A percentile compares a stretch with the other conserved stretches of the same genome.
phyloP scores from a whole-genome alignment of 1,140 invertebrate species.

The Neodiprion virginianus region DNA sequence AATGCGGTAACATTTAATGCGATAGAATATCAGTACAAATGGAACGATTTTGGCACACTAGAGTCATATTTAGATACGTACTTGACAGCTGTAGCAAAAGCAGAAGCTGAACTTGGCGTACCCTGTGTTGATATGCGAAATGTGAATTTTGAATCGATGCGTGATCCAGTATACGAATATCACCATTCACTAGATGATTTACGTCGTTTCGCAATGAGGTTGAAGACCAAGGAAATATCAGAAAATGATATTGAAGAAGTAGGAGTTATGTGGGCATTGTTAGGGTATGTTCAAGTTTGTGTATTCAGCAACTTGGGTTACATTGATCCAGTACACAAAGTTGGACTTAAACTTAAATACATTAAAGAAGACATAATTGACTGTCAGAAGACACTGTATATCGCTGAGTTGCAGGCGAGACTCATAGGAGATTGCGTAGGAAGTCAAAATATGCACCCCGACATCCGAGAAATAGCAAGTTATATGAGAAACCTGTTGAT shows the following conservation, averaged over 20 bases:
- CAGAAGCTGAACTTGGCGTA: slow-evolving; percentile 21
- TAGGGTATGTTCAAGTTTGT: slow-evolving; percentile 55
- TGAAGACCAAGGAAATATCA: background rate
- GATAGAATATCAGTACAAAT: slow-evolving; percentile 32
- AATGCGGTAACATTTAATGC: slow-evolving; percentile 57
- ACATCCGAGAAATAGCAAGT: slow-evolving; percentile 30
- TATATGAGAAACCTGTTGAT: slow-evolving; percentile 35
- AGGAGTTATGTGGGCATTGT: slow-evolving; percentile 51
- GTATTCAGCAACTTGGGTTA: slow-evolving; percentile 56
- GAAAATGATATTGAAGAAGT: slow-evolving; percentile 27
- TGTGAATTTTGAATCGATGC: background rate
- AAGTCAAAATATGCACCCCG: slow-evolving; percentile 28
- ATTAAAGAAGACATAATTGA: slow-evolving; percentile 68
- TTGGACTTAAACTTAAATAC: slow-evolving; percentile 71
- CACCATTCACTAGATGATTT: slow-evolving; percentile 33
- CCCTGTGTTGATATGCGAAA: slow-evolving; percentile 10
- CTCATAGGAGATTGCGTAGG: slow-evolving; percentile 31
- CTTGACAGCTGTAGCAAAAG: slow-evolving; percentile 31
- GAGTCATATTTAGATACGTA: slow-evolving; percentile 37
- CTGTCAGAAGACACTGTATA: slow-evolving; percentile 38
- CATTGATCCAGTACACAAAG: slow-evolving; percentile 80
- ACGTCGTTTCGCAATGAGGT: slow-evolving; percentile 2
- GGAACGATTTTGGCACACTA: slow-evolving; percentile 43
- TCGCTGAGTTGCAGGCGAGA: slow-evolving; percentile 37
- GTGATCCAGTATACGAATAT: slow-evolving; percentile 27